Evolutionary conservation across 2,888 invertebrate species (phyloP), one percentile per base, ranked within the genome.

Genomic region (Doris montereyensis): DNA sequence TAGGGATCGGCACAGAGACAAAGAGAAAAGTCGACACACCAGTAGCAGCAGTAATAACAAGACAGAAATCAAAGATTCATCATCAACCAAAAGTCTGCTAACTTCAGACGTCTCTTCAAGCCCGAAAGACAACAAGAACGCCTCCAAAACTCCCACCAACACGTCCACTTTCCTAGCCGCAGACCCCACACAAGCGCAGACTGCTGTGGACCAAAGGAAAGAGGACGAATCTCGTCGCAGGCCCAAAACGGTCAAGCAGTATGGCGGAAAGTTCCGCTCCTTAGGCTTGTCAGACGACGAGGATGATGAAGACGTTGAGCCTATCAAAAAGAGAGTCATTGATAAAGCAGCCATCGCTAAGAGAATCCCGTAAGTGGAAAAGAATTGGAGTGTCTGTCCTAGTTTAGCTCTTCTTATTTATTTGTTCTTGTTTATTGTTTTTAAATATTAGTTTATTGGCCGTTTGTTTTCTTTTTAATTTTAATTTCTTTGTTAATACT

Each of bases 181-280:
- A 1, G 78, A 78, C 73, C 41, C 72, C 34, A 71, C 28, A 70
- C 1, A n/a, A 34, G 30, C 30, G 30, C 3, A 4, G 5, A 5
- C 68, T 68, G 28, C 68, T 5, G 8, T 4, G 26, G n/a, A n/a
- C n/a, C n/a, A n/a, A n/a, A n/a, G n/a, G n/a, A n/a, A n/a, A n/a
- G n/a, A n/a, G n/a, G 79, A 79, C 4, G 78, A 78, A 8, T 41
- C 35, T 24, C 68, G 34, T 30, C 67, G 76, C 81, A 93, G 97
- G 87, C 95, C 96, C 2, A 96, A 96, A 92, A 97, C 97, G 58
- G 97, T 97, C 0, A 97, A 97, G 93, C 95, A 96, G 21, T 96
- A 95, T 90, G 95, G 96, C 92, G 96, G 96, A 0, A 97, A 96
- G 92, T 97, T 97, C 93, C 94, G 97, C 84, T 96, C 96, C 73